Conservation (phyloP, 2,797 vertebrate genomes). For the Cephalopachus bancanus region DNA sequence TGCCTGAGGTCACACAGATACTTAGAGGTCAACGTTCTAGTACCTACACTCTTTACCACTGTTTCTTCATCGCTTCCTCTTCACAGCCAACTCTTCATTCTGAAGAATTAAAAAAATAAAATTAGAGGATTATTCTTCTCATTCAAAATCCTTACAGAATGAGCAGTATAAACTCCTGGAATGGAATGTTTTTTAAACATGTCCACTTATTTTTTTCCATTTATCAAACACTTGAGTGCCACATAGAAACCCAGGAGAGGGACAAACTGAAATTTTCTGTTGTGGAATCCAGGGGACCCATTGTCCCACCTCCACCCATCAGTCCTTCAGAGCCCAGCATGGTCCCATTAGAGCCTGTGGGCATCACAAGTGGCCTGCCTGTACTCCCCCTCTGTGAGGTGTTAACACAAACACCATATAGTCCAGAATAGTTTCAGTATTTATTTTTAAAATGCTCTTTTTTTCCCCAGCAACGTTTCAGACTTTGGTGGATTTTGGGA, state of each 20-base stretch:
- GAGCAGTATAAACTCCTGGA: not conserved
- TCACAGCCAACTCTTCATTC: not conserved
- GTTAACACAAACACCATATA: constrained; percentile 77
- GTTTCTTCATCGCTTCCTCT: not conserved
- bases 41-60: not conserved
- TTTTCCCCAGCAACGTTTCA: constrained; percentile 60
- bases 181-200: not conserved
- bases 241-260: constrained; percentile 26
- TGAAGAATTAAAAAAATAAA: not conserved
- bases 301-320: not conserved
- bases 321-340: not conserved
- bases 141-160: constrained; percentile 6
- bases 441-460: constrained; percentile 69
- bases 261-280: not conserved
- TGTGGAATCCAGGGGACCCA: not conserved
- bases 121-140: not conserved
- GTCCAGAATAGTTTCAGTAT: constrained; percentile 75
- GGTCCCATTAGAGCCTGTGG: not conserved
- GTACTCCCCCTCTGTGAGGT: constrained; percentile 36
- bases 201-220: constrained; percentile 6
- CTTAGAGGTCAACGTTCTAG: not conserved
- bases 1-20: not conserved
- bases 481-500: constrained; percentile 72
- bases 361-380: constrained; percentile 54
- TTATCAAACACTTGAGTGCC: constrained; percentile 12